Percentiles rank a stretch among this genome's conserved stretches.
Evolutionary conservation across 1,140 invertebrate species (phyloP).

Genomic region (Spodoptera litura): DNA sequence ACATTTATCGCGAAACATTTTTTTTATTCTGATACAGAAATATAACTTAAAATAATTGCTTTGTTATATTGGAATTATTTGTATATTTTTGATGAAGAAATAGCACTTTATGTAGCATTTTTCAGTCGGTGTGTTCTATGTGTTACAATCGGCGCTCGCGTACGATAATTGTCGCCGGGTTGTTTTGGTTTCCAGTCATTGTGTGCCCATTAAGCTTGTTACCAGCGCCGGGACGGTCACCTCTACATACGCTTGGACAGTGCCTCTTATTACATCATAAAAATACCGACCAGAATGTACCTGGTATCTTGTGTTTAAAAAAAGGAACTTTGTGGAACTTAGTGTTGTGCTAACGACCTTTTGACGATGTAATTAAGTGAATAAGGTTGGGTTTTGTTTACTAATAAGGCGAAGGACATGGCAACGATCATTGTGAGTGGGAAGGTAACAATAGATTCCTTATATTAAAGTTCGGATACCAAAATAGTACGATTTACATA

Average conservation of each 20-base stretch:
- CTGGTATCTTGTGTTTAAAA: no score
- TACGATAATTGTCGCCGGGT: conserved; percentile 43
- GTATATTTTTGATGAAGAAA: no score
- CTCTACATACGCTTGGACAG: background rate
- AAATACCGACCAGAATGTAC: background rate
- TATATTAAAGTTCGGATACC: background rate
- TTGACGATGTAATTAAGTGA: conserved; percentile 47
- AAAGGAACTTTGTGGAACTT: conserved; percentile 4
- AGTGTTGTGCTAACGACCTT: conserved; percentile 50
- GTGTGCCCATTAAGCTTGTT: conserved; percentile 54
- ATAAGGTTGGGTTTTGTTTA: conserved; percentile 49
- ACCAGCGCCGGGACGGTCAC: conserved; percentile 46
- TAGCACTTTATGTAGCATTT: background rate
- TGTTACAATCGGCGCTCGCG: conserved; percentile 41
- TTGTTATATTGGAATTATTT: background rate
- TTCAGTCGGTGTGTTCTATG: conserved; percentile 21
- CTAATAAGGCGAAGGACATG: conserved; percentile 58
- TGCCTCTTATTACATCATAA: conserved; percentile 24
- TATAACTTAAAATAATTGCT: conserved; percentile 6
- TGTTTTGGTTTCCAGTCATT: conserved; percentile 60
- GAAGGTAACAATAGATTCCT: conserved; percentile 48
- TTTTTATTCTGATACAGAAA: conserved; percentile 12
- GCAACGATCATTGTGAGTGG: conserved; percentile 53
- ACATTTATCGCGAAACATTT: conserved; percentile 2
- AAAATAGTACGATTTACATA: background rate